These are phyloP conservation scores for Dasysyrphus albostriatus DNA, from an alignment of 2,888 invertebrate species.

Conservation along the genomic window DNA sequence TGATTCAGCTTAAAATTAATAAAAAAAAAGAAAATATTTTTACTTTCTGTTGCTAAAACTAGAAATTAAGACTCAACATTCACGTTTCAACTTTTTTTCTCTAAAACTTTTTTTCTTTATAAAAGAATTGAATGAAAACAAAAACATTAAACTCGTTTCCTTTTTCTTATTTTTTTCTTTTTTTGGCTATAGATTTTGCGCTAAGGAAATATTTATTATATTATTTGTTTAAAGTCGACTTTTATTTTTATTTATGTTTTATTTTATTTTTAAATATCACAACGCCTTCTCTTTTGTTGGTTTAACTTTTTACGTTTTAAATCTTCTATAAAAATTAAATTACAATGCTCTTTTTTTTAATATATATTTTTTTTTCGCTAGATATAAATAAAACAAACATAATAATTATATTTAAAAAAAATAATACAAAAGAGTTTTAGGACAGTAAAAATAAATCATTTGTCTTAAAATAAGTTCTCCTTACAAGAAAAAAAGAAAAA, in stretches of 20 bases:
- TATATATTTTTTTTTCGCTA: constrained; percentile 55
- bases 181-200: constrained; percentile 64
- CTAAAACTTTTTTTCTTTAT: constrained; percentile 43
- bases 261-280: constrained; percentile 83
- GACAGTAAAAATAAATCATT: constrained; percentile 63
- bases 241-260: constrained; percentile 78
- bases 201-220: constrained; percentile 77
- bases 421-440: constrained; percentile 76
- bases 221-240: constrained; percentile 77
- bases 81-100: constrained; percentile 28
- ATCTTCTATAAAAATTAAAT: constrained; percentile 74
- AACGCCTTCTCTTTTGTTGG: constrained; percentile 81
- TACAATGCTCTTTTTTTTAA: constrained; percentile 48
- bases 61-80: constrained; percentile 41
- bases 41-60: constrained; percentile 51
- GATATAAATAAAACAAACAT: constrained; percentile 78
- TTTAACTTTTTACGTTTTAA: constrained; percentile 72
- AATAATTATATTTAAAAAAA: constrained; percentile 78
- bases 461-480: constrained; percentile 53
- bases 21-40: constrained; percentile 36
- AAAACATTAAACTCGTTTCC: constrained; percentile 30
- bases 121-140: constrained; percentile 62
- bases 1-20: constrained; percentile 62
- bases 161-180: constrained; percentile 20
- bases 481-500: constrained; percentile 10